Evolutionary conservation across 2,113 vertebrate genomes (phyloP), one percentile per base, ranked within the genome.

Genomic region (Romanogobio albipinnatus): DNA sequence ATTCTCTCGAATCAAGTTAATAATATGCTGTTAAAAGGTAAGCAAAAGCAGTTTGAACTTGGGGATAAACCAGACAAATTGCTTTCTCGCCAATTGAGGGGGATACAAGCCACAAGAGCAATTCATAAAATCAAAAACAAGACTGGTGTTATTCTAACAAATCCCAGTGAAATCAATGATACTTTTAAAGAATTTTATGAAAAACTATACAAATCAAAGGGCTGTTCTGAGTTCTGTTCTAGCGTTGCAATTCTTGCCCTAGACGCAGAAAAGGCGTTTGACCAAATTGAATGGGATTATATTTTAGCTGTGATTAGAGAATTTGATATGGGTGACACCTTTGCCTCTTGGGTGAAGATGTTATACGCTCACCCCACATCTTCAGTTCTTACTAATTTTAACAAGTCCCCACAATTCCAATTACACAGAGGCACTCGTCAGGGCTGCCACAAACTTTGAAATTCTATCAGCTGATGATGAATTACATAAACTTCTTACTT

Each of bases 11-110:
- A n/a, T n/a, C n/a, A n/a, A n/a, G n/a, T 66, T 66, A 58, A 39
- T 39, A 66, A 66, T 64, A 64, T 33, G 62, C 14, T 66, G 62
- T 33, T 66, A 66, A 33, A 66, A 66, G 62, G 33, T 2, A 17
- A 33, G 62, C 62, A 66, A 66, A 66, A 66, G 26, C 62, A 66
- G 13, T 68, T 68, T 68, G 64, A 68, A 68, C 64, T 68, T 39
- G 29, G 29, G 33, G 64, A 68, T 39, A 68, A 68, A 68, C 64
- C 64, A 39, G 64, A 68, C 64, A 68, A 68, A 68, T 36, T 68
- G 6, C 26, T 36, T 17, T 68, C 26, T 68, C 29, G 39, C 0
- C 17, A 51, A 36, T 45, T 33, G 26, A 66, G 62, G 62, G 26
- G 62, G 61, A 26, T 33, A 17, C 14, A 36, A 36, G 29, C 64